A percentile compares a stretch with the other conserved stretches of the same genome.
phyloP scores from a whole-genome alignment of 2,797 vertebrate species.

The Lacerta viridis region DNA sequence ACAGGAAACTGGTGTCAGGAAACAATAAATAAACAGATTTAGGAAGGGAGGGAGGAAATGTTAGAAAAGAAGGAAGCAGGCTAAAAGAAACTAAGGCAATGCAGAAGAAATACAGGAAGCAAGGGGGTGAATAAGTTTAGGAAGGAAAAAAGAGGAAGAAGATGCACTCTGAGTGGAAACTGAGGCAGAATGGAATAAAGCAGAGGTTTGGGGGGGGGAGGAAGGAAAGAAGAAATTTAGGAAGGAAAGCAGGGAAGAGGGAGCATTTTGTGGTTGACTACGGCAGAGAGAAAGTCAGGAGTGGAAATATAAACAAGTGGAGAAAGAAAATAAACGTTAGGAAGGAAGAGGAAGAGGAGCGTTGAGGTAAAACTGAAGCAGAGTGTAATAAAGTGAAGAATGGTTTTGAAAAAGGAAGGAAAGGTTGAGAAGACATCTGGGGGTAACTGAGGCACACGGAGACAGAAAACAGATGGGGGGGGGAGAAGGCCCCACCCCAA shows the following conservation, averaged over 20 bases:
- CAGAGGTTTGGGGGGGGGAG: too few relatives aligned
- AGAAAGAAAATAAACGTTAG: not conserved
- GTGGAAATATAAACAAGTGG: too few relatives aligned
- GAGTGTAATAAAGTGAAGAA: too few relatives aligned
- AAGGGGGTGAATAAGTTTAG: not conserved
- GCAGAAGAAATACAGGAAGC: not conserved
- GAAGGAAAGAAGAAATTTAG: not conserved
- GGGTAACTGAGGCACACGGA: too few relatives aligned
- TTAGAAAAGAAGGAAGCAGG: not conserved
- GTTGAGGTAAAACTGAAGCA: not conserved
- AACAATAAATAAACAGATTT: too few relatives aligned
- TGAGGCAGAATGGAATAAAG: not conserved
- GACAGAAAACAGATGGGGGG: too few relatives aligned
- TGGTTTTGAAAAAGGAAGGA: not conserved
- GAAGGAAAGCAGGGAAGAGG: not conserved
- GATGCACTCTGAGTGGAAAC: not conserved
- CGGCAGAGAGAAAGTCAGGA: too few relatives aligned
- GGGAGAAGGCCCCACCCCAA: too few relatives aligned
- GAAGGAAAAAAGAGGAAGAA: not conserved
- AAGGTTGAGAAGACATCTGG: too few relatives aligned
- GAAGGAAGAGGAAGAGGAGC: not conserved
- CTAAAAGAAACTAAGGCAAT: not conserved
- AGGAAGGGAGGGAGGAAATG: not conserved
- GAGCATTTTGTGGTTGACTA: too few relatives aligned
- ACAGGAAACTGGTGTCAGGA: too few relatives aligned